Base-by-base conservation (phyloP, 2,113 vertebrate species). In the Amphilophus citrinellus region DNA sequence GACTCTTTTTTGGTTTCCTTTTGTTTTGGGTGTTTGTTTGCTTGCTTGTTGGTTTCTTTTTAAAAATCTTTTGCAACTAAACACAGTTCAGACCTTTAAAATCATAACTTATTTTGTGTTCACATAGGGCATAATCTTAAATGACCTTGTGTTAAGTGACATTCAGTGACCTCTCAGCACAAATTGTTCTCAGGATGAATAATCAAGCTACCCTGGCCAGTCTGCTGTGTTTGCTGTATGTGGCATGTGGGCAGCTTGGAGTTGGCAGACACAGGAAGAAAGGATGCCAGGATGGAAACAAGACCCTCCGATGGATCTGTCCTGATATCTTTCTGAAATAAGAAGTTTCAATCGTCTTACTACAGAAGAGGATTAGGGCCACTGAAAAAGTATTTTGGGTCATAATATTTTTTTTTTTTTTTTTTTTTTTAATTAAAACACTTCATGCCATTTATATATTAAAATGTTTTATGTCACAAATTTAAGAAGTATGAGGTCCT, bases 171-270 rank as follows among this genome's bases (percentile, higher is more conserved):
- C 44, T 53, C 66, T 53, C 44, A 73, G 66, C 66, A 53, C 44
- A 32, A 20, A 53, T 73, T 73, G 66, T 27, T 53, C 9, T 73
- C 66, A 73, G 10, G 30, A 24, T 32, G 66, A 47, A 47, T 47
- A 47, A 47, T 47, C 13, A 47, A 47, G 39, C 76, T 77, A 42
- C 58, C 76, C 39, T 47, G 76, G 24, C 24, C 17, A 27, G 39
- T 61, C 37, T 47, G 75, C 56, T 77, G 57, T 77, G 75, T 53
- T 71, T 71, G 27, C 39, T 47, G 65, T 68, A 27, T 47, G 42
- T 47, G 65, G 47, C 65, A 71, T 71, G 65, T 50, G 65, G 65
- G 44, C 44, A 53, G 44, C 44, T 32, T 53, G 66, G 44, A 50
- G 44, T 73, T 73, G 66, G 66, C 44, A 73, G 66, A 44, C 66